Conservation (phyloP, 2,797 vertebrate genomes). For the Uromys caudimaculatus region DNA sequence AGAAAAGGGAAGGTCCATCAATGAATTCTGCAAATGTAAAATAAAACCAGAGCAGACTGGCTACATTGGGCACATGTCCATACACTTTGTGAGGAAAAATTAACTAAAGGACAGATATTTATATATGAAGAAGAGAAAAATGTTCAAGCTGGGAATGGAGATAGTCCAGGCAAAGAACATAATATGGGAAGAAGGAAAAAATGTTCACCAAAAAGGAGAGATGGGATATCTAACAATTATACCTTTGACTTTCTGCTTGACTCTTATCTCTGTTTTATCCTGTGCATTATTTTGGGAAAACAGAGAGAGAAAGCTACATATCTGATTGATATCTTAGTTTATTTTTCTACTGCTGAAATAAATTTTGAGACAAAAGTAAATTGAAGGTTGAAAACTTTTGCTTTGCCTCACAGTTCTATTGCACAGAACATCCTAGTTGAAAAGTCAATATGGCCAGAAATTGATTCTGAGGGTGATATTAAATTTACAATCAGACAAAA, state of each 20-base stretch:
- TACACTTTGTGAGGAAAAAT: neutral
- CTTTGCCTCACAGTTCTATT: neutral
- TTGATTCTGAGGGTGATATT: neutral
- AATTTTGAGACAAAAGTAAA: neutral
- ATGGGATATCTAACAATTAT: neutral
- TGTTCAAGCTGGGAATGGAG: neutral
- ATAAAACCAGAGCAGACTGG: neutral
- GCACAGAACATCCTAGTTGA: neutral
- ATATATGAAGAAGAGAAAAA: neutral
- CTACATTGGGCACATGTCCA: neutral
- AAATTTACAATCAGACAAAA: neutral
- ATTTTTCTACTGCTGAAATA: neutral
- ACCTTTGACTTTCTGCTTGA: neutral
- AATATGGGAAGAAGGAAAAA: neutral
- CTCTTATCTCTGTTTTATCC: too few species aligned
- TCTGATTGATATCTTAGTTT: too few species aligned
- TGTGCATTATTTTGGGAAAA: neutral
- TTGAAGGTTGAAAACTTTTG: neutral
- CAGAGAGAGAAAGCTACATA: neutral
- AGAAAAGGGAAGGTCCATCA: neutral
- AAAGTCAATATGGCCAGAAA: neutral
- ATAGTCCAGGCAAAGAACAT: neutral
- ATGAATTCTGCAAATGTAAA: neutral
- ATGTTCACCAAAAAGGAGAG: neutral
- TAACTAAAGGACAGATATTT: neutral